Evolutionary conservation across 2,797 vertebrate genomes (phyloP), one percentile per base, ranked within the genome.

Genomic region (Coreius guichenoti): DNA sequence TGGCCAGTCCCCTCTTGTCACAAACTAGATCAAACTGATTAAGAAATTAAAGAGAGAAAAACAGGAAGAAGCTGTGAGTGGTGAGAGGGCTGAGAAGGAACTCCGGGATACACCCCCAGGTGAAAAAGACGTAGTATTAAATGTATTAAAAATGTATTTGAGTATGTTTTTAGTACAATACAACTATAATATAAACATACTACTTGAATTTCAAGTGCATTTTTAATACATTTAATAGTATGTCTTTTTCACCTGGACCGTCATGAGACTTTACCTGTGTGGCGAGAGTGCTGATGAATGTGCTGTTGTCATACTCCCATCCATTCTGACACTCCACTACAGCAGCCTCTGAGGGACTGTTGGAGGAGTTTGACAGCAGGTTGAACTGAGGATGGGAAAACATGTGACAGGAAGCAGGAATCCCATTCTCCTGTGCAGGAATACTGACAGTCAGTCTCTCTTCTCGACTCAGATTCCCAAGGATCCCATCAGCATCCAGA

Each of bases 221-320:
- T 39, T 36, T 39, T 39, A 9, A 39, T 39, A 8, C 39, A 39
- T 39, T 43, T 9, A 43, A 43, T 43, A 43, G 39, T 39, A 8
- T 36, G 36, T 39, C 7, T 8, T 39, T 39, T 39, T 39, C 7
- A 39, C 36, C 36, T 39, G 1, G 39, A 8, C 39, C 96, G 84
- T 81, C 96, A 78, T 97, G 97, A 78, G 93, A 81, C 0, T 95
- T 87, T 97, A 98, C 90, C 96, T 95, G 43, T 96, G 95, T 80
- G 98, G 88, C 54, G 97, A 82, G 88, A 96, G 97, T 87, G 54
- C 97, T 96, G 77, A 91, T 95, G 93, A 98, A 97, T 79, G 95
- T 96, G 0, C 93, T 95, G 89, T 88, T 93, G 80, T 98, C 95
- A 0, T 97, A 98, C 79, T 93, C 94, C 97, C 97, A 99, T 92